A percentile compares a stretch with the other conserved stretches of the same genome.
phyloP scores from a whole-genome alignment of 2,888 invertebrate genomes.

The Blera fallax region DNA sequence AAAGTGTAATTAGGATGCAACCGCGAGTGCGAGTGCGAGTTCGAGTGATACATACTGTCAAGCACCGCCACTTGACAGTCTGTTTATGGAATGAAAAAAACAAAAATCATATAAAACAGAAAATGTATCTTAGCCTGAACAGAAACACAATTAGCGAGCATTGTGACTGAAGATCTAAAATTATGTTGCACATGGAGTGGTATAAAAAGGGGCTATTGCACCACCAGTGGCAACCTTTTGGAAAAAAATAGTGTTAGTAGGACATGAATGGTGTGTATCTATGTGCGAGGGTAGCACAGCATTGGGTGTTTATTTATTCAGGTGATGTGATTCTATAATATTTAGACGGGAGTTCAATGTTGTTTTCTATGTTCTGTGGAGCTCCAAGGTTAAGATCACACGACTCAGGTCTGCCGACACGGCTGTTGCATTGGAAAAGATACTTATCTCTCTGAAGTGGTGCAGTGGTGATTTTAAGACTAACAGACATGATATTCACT shows the following conservation, averaged over 20 bases:
- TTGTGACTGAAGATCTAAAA: constrained; percentile 58
- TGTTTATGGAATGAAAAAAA: constrained; percentile 37
- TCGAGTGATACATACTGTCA: constrained; percentile 22
- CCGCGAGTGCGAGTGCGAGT: neutral
- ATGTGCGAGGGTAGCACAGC: neutral
- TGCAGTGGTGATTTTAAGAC: neutral
- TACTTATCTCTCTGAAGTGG: neutral
- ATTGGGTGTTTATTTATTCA: constrained; percentile 19
- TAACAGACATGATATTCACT: neutral
- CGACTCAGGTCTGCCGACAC: neutral
- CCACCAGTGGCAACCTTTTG: constrained; percentile 16
- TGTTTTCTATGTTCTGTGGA: neutral
- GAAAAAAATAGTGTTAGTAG: constrained; percentile 37
- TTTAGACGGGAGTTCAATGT: constrained; percentile 14
- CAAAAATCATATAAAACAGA: constrained; percentile 4
- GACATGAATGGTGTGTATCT: neutral
- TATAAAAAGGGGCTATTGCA: neutral
- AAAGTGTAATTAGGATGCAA: constrained; percentile 27
- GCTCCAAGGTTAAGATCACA: constrained; percentile 39
- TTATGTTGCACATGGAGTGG: constrained; percentile 20
- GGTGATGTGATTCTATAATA: neutral
- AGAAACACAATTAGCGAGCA: constrained; percentile 60
- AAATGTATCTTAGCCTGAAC: constrained; percentile 25
- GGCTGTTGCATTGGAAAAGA: neutral
- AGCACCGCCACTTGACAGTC: constrained; percentile 48